phyloP scores from a whole-genome alignment of 2,113 vertebrate genomes.

The Brachypodius melanocephalos region DNA sequence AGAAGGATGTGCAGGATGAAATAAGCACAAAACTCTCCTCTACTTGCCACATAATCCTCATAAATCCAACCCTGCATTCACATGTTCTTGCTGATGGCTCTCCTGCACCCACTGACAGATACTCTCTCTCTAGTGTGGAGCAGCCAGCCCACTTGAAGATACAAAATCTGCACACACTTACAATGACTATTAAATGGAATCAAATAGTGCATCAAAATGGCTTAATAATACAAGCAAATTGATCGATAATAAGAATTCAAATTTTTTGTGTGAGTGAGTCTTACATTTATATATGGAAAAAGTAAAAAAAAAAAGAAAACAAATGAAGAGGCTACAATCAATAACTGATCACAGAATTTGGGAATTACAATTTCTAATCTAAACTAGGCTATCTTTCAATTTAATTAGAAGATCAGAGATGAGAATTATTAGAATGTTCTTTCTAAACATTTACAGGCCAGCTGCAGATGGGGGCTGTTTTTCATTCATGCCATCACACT shows the following conservation, averaged over 20 bases:
- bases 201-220: neutral
- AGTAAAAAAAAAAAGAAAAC: neutral
- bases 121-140: fast-evolving
- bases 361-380: neutral
- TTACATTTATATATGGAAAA: neutral
- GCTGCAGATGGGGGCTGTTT: neutral
- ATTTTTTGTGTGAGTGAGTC: neutral
- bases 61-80: neutral
- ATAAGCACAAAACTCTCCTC: neutral
- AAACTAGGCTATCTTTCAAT: neutral
- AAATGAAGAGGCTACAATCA: neutral
- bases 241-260: neutral
- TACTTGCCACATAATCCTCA: neutral
- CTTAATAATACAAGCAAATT: neutral
- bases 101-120: neutral
- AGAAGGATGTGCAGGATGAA: neutral
- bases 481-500: neutral
- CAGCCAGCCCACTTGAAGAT: neutral
- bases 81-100: neutral
- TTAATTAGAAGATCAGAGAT: neutral
- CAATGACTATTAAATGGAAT: neutral
- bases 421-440: neutral
- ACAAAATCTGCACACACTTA: neutral
- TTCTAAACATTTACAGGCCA: neutral
- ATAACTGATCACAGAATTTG: fast-evolving